Base-by-base conservation (phyloP, 2,797 vertebrate species). In the Helarctos malayanus region DNA sequence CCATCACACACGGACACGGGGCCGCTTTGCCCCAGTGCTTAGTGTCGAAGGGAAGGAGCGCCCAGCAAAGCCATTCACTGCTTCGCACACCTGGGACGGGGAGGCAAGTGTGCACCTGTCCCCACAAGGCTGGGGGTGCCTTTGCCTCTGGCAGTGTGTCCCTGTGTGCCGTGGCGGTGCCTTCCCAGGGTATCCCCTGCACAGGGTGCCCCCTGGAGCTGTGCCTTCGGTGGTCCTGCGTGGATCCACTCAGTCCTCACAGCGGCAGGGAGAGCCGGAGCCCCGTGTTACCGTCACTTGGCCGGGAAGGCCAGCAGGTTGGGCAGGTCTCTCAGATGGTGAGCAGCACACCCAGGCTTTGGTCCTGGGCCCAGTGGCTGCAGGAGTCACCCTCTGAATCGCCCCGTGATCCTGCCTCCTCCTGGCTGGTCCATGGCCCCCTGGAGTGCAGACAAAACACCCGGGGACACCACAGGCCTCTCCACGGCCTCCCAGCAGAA, bases 1-100 rank as follows among this genome's bases (percentile, higher is more conserved):
- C 45, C 41, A 2, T n/a, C 9, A 7, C 9, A 2, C 54, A 4
- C 6, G 56, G n/a, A 21, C 4, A 8, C 0, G 2, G 7, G n/a
- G 27, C 19, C 56, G 3, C 4, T 38, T 63, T 23, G 11, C 35
- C 56, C 41, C 2, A 15, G 3, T 2, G 73, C 32, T 35, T 49
- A 25, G 41, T 57, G 41, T 14, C 11, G 12, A 15, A 2, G 13
- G 0, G 3, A 29, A 47, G 41, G 41, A 9, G 71, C 2, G 38
- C 15, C 71, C 12, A 0, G 41, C 13, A 81, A 23, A 80, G 63
- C n/a, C 92, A 14, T 5, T 19, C 49, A 27, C 38, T 15, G 71
- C 23, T 27, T 32, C 4, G 41, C 41, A 9, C 21, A 6, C 63
- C 1, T 7, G 41, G 63, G 54, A 14, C 10, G 27, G 54, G n/a